Evolutionary conservation across 2,113 vertebrate genomes (phyloP), one percentile per base, ranked within the genome.

Genomic region (Ceyx cyanopectus): DNA sequence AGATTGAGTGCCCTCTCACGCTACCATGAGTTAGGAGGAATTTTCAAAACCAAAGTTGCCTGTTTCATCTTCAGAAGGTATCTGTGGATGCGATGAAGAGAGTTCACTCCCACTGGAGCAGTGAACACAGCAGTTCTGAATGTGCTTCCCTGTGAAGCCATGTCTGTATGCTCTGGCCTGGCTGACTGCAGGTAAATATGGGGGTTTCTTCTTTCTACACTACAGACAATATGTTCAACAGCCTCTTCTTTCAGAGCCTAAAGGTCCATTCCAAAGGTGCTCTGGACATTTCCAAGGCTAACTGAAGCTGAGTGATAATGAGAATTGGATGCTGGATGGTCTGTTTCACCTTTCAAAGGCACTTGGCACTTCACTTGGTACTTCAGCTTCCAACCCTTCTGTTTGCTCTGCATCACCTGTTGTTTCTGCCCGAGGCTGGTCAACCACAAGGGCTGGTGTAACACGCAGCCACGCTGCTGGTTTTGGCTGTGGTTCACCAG

Each of bases 391-490:
- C 65, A 88, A 46, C 13, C 37, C 13, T 54, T 85, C 27, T 26
- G 5, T 81, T 81, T 87, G 40, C 26, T 81, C 62, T 58, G 26
- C 37, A 46, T 34, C 24, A 15, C 24, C 32, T 81, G 9, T 7
- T 58, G 29, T 43, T 70, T 81, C 62, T 73, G 37, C 16, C 62
- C 61, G 14, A 41, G 61, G 12, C 27, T 1, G 57, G 14, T 58
- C 45, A 85, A 68, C 45, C 57, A 82, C 58, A 82, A 89, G 75
- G 54, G 45, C 75, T 73, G 70, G 16, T 65, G 18, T 66, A 54
- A 53, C 19, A 16, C 8, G 26, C 34, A 50, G 20, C 19, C 1
- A 0, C 1, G 0, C 34, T 5, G 1, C 51, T 74, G 53, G 11
- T 2, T 93, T 86, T 16, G 37, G 10, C 7, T 51, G 14, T 62